phyloP scores from a whole-genome alignment of 30 jellyfish, hydroid and myxozoan genomes.

The Turritopsis rubra region DNA sequence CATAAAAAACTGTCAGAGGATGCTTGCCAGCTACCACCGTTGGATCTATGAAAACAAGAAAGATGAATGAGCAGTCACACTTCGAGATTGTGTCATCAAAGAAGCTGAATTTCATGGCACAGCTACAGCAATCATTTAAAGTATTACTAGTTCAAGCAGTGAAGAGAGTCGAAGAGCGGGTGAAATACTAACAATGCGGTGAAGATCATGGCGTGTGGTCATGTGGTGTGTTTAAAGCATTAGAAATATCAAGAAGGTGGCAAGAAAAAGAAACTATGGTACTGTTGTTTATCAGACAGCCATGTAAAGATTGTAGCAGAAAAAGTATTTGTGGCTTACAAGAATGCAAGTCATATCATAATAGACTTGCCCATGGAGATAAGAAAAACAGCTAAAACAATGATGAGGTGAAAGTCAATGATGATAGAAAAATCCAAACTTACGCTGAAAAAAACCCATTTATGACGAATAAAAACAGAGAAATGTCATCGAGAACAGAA shows the following conservation, averaged over 20 bases:
- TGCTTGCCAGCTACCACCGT: slow-evolving; percentile 55
- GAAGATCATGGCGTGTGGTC: slow-evolving; percentile 6
- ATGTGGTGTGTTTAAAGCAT: not conserved
- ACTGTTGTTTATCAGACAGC: not conserved
- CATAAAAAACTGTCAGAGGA: too few relatives aligned
- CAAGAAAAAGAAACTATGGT: not conserved
- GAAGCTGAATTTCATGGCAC: slow-evolving; percentile 13
- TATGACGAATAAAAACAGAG: not conserved
- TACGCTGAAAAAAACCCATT: not conserved
- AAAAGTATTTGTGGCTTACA: slow-evolving; percentile 13
- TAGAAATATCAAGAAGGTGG: slow-evolving; percentile 3
- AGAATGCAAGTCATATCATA: slow-evolving; percentile 12
- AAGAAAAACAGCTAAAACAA: not conserved
- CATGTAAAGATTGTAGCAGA: slow-evolving; percentile 6
- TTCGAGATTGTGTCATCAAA: slow-evolving; percentile 19
- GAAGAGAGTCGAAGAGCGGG: not conserved
- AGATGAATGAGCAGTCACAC: slow-evolving; percentile 30
- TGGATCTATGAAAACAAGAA: slow-evolving; percentile 48
- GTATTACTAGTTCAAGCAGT: not conserved
- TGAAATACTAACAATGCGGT: not conserved
- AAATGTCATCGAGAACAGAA: slow-evolving; percentile 31
- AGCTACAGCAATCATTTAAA: slow-evolving; percentile 13
- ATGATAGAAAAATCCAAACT: not conserved
- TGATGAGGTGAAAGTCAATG: not conserved
- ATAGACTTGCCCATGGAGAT: not conserved